Base-by-base conservation (phyloP, 2,888 invertebrate species). In the Synanthedon vespiformis region DNA sequence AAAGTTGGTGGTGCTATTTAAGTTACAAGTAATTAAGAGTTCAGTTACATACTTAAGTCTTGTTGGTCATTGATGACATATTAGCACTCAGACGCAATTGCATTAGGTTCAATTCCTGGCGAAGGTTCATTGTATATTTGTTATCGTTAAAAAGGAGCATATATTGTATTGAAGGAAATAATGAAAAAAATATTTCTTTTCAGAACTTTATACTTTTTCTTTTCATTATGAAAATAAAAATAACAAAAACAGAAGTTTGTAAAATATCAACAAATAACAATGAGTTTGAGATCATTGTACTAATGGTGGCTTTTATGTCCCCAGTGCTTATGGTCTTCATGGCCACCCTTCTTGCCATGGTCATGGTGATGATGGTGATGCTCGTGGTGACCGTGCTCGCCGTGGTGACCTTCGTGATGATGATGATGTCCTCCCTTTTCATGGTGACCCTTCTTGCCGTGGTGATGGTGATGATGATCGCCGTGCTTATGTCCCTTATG, bases 321-420 rank as follows among this genome's bases (percentile, higher is more conserved):
- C 93, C 94, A 94, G 72, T 93, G 90, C 80, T 94, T 94, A 76
- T 94, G 93, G 63, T 92, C 90, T 59, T 93, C 92, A 63, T 93
- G 92, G 50, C 92, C 93, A 47, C 94, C 94, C 75, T 95, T 94
- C 81, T 94, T 92, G 65, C 90, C 94, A 64, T 93, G 90, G 54
- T 92, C 89, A 65, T 91, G 89, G 56, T 92, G 91, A 72, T 93
- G 92, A 48, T 90, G 90, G 71, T 91, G 89, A 67, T 94, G 93
- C 56, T 93, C 92, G 55, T 94, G 91, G 65, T 94, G 93, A 14
- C 94, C 94, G 48, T 90, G 92, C 16, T 91, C 91, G 54, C 91
- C 91, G 71, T 94, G 93, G 79, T 94, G 93, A 1, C 94, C 94
- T 65, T 92, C 91, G 68, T 94, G 91, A 58, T 93, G 90, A 67